Conservation (phyloP, 2,797 vertebrate genomes). For the Psittacula echo region DNA sequence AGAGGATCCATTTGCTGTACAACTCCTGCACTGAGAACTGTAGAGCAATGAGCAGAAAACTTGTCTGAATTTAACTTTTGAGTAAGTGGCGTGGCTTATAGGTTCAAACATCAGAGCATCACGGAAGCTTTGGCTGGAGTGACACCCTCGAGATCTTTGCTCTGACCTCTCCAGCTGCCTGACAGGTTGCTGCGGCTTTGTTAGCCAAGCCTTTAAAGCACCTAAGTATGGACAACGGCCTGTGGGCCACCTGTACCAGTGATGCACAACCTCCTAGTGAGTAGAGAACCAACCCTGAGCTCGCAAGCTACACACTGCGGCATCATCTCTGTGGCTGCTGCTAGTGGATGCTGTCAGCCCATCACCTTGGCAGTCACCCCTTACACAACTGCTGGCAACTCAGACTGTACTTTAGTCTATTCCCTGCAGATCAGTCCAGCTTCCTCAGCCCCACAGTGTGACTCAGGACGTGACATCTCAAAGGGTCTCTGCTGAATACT, state of each 20-base stretch:
- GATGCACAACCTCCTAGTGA: not conserved
- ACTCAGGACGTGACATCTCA: not conserved
- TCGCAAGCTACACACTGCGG: fast-evolving
- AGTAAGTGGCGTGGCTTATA: not conserved
- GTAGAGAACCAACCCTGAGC: not conserved
- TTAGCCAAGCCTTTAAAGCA: not conserved
- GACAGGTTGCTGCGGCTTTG: not conserved
- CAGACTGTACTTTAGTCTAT: not conserved
- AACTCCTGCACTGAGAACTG: not conserved
- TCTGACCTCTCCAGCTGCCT: not conserved
- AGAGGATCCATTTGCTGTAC: not conserved
- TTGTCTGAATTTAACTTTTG: not conserved
- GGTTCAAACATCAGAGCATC: not conserved
- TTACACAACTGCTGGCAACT: not conserved
- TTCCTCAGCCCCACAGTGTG: not conserved
- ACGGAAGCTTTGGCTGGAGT: not conserved
- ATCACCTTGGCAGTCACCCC: not conserved
- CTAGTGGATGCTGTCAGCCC: not conserved
- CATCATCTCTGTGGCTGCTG: fast-evolving
- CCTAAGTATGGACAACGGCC: not conserved
- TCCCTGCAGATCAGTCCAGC: not conserved
- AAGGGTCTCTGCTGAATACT: not conserved
- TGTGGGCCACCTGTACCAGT: not conserved
- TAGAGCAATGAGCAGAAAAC: not conserved
- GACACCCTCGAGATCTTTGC: not conserved